phyloP scores from a whole-genome alignment of 2,888 invertebrate genomes.

The Hirtodrosophila alboralis region DNA sequence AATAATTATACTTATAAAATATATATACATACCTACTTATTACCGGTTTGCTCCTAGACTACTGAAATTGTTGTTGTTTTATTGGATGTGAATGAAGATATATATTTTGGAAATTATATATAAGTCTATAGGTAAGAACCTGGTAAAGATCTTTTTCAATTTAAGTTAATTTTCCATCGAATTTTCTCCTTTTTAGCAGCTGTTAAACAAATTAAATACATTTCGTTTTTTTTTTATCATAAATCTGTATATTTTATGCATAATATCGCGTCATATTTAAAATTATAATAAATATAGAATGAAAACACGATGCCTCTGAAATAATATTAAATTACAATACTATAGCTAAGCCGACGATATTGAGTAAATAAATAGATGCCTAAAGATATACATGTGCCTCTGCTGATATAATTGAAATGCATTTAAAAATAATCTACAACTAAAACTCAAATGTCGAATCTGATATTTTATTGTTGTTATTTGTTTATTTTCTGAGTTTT shows the following conservation, averaged over 20 bases:
- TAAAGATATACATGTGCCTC: conserved; percentile 53
- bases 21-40: conserved; percentile 57
- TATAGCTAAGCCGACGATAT: conserved; percentile 59
- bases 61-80: conserved; percentile 25
- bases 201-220: conserved; percentile 1
- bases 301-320: conserved; percentile 45
- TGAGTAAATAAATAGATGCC: conserved; percentile 51
- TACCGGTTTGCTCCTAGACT: conserved; percentile 70
- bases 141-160: background rate
- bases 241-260: conserved; percentile 33
- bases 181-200: background rate
- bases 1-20: conserved; percentile 50
- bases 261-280: conserved; percentile 47
- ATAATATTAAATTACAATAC: conserved; percentile 41
- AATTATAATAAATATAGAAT: conserved; percentile 27
- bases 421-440: conserved; percentile 14
- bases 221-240: conserved; percentile 9
- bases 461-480: background rate
- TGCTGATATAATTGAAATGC: conserved; percentile 40
- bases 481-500: background rate
- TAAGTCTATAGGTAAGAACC: too few species aligned
- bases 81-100: background rate
- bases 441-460: conserved; percentile 6
- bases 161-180: too few species aligned
- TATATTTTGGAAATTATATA: too few species aligned